Conservation (phyloP, 2,797 vertebrate genomes). For the Sciurus vulgaris region DNA sequence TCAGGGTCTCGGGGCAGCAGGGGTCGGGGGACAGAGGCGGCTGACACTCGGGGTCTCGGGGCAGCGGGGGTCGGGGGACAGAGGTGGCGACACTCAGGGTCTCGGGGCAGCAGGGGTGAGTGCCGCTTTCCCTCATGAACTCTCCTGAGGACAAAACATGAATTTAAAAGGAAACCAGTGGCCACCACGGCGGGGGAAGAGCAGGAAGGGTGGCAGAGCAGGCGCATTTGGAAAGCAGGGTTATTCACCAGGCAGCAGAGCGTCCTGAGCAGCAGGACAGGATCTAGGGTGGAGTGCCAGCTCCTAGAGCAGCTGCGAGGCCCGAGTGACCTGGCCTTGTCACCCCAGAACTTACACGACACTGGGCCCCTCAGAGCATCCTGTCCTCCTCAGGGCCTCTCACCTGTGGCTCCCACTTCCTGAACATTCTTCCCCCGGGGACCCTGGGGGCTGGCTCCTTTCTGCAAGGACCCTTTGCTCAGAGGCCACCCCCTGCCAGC, state of each 20-base stretch:
- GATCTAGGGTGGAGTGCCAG: too few relatives aligned
- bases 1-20: neutral
- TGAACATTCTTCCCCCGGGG: neutral
- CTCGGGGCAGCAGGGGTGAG: neutral
- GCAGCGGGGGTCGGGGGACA: neutral
- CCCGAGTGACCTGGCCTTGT: neutral
- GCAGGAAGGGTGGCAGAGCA: too few relatives aligned
- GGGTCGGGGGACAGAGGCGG: too few relatives aligned
- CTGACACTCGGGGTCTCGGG: neutral
- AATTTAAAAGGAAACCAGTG: too few relatives aligned
- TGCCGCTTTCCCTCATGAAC: neutral
- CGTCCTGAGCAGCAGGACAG: rapidly evolving
- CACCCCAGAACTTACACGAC: too few relatives aligned
- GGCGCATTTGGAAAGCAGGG: neutral
- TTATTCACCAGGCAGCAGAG: neutral
- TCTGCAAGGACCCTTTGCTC: neutral
- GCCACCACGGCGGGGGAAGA: neutral
- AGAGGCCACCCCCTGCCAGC: neutral
- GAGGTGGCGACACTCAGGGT: too few relatives aligned
- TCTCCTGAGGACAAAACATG: too few relatives aligned
- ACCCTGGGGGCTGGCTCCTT: neutral
- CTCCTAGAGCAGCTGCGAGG: too few relatives aligned
- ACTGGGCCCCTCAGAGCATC: neutral
- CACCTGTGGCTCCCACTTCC: neutral
- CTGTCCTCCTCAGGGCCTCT: neutral